phyloP scores from a whole-genome alignment of 2,113 vertebrate species.

The Pollimyrus isidori region DNA sequence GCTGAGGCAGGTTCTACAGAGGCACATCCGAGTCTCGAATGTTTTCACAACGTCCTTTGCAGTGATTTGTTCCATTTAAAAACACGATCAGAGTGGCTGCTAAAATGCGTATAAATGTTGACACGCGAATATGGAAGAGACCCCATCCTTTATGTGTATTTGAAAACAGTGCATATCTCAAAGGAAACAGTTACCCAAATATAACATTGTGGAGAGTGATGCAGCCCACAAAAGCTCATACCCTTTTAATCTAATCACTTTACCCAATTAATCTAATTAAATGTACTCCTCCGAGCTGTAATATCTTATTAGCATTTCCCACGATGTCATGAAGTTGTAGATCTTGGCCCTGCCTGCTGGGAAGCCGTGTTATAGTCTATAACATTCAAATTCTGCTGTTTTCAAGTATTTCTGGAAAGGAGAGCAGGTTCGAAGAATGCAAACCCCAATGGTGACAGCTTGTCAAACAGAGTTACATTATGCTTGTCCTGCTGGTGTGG shows the following conservation, averaged over 20 bases:
- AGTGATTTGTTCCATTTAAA: not conserved
- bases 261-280: slow-evolving; percentile 18
- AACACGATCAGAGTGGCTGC: not conserved
- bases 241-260: not conserved
- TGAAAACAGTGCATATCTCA: not conserved
- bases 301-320: not conserved
- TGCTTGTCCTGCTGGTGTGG: not conserved
- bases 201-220: not conserved
- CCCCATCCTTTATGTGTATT: not conserved
- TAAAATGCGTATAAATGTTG: not conserved
- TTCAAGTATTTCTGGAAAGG: not conserved
- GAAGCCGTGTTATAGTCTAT: not conserved
- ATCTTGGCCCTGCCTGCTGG: slow-evolving; percentile 1
- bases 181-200: not conserved
- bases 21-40: not conserved
- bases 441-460: not conserved
- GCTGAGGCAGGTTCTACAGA: not conserved
- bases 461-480: not conserved
- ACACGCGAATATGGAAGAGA: not conserved
- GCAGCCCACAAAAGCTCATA: not conserved
- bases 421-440: not conserved
- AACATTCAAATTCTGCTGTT: not conserved
- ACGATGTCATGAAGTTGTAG: not conserved
- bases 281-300: slow-evolving; percentile 1
- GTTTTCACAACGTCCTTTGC: not conserved